phyloP scores from a whole-genome alignment of 1,140 invertebrate species.

The Conopomorpha cramerella region DNA sequence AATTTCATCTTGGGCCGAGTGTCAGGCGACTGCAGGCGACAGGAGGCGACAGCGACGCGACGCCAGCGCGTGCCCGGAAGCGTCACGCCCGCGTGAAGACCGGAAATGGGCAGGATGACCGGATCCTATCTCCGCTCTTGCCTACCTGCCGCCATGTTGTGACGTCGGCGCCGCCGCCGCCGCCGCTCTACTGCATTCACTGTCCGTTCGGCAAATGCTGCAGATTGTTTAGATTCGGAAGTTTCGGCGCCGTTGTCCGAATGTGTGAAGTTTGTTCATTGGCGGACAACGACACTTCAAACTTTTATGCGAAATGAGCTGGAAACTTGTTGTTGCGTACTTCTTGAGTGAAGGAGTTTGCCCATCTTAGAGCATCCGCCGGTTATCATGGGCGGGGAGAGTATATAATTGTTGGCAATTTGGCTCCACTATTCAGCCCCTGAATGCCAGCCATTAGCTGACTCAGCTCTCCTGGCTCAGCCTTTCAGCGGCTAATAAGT shows the following conservation, averaged over 20 bases:
- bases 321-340: no score
- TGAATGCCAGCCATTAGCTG: constrained; percentile 53
- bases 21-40: constrained; percentile 24
- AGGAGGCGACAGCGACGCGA: constrained; percentile 40
- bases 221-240: constrained; percentile 36
- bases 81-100: constrained; percentile 59
- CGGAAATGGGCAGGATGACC: constrained; percentile 60
- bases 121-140: constrained; percentile 56
- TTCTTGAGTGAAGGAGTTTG: no score
- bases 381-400: constrained; percentile 55
- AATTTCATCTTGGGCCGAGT: constrained; percentile 52
- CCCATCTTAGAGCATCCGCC: constrained; percentile 32
- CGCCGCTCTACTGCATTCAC: constrained; percentile 11
- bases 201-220: not conserved
- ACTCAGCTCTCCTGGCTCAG: constrained; percentile 29
- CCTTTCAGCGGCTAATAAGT: constrained; percentile 51
- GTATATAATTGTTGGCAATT: constrained; percentile 59
- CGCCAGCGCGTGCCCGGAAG: constrained; percentile 37
- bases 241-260: no score
- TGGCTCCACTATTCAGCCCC: constrained; percentile 43
- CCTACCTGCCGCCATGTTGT: constrained; percentile 53
- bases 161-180: constrained; percentile 33
- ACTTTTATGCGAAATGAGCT: no score
- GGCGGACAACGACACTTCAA: no score
- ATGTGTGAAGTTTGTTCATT: no score